Evolutionary conservation across 2,888 invertebrate genomes (phyloP), one percentile per base, ranked within the genome.

Genomic region (Meliscaeva auricollis): DNA sequence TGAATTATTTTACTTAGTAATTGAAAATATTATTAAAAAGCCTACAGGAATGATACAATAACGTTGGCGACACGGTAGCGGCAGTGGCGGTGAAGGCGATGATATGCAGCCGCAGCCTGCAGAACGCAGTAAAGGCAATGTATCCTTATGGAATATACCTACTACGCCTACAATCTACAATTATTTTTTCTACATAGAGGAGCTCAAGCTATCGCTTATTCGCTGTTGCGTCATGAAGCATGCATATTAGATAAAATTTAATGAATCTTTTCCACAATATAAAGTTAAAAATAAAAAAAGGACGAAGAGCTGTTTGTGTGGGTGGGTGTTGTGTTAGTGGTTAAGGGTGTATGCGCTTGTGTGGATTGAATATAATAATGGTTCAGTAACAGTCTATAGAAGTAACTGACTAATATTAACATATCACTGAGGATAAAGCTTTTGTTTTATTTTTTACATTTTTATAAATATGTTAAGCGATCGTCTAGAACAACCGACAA

Each of bases 1-100:
- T 70, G 84, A 84, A 84, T 84, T 84, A 72, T 84, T 79, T 76
- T 84, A 84, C 84, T 79, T 79, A 84, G 84, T 84, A 84, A 84
- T 84, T 79, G 84, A 79, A 84, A 84, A 79, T 79, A 84, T 79
- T 84, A 84, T 79, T 84, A 84, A 84, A 84, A 79, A 79, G 79
- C 84, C 84, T 79, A 84, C 74, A 66, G 60, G 69, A 69, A 38
- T 41, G 50, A 58, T 58, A 58, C 38, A 58, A 58, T 58, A 35
- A 38, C 38, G 26, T 11, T 1, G 32, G 32, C 15, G 26, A 11
- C 9, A 20, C 48, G 2, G 20, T 1, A 13, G n/a, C 2, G 54
- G 6, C 17, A 15, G 6, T 41, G 56, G 44, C 30, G 56, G 44
- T n/a, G 56, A 50, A 35, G 44, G 9, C 30, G 5, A 72, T 22